phyloP scores from a whole-genome alignment of 2,888 invertebrate genomes.

The Standfussiana lucernea region DNA sequence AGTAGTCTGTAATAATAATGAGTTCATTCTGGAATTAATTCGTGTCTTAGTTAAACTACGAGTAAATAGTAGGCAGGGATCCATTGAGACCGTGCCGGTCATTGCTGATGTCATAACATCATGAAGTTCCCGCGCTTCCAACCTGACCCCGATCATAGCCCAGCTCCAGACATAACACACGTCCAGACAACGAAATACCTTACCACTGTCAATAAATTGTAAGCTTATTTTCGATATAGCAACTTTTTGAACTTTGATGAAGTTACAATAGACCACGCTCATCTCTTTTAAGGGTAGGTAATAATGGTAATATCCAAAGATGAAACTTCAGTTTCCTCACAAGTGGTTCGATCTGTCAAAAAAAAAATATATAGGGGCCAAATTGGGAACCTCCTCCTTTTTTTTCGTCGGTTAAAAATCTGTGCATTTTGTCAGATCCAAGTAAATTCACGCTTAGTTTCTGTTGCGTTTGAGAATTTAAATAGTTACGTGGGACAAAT shows the following conservation, averaged over 20 bases:
- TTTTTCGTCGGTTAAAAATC: too few species aligned
- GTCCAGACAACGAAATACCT: too few species aligned
- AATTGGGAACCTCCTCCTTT: too few species aligned
- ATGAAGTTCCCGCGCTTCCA: background rate
- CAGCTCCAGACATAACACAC: background rate
- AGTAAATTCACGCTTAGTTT: background rate
- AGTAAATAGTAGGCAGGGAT: background rate
- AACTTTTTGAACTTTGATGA: background rate
- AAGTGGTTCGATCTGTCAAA: background rate
- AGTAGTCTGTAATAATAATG: slow-evolving; percentile 29
- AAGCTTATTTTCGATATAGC: background rate
- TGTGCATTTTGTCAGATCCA: background rate
- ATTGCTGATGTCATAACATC: background rate
- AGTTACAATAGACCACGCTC: background rate
- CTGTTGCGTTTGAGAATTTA: background rate
- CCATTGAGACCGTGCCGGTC: background rate
- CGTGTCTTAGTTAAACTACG: background rate
- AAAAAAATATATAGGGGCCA: too few species aligned
- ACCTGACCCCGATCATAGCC: too few species aligned
- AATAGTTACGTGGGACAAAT: background rate
- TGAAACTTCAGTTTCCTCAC: background rate
- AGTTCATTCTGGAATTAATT: background rate
- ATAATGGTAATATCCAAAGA: background rate
- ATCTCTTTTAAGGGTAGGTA: background rate
- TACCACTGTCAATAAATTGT: too few species aligned